Percentiles rank a stretch among this genome's conserved stretches.
Conservation (phyloP, 1,140 invertebrate genomes). For the Antheraea mylitta region DNA sequence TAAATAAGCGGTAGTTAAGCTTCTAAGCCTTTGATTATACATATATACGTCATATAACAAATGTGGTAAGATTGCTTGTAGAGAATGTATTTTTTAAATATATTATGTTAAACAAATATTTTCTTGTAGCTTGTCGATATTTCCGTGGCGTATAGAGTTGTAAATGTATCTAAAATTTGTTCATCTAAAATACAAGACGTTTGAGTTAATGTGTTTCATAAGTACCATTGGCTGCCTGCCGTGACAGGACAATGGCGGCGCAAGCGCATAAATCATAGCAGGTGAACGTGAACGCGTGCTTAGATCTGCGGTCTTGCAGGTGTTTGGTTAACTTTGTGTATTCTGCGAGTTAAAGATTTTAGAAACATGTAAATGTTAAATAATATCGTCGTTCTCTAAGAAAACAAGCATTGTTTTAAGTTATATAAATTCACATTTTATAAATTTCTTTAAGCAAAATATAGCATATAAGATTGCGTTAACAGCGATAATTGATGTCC, state of each 20-base stretch:
- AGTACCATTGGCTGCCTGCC: slow-evolving; percentile 43
- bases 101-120: too few relatives aligned
- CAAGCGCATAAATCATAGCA: slow-evolving; percentile 63
- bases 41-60: too few relatives aligned
- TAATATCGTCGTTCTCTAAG: not conserved
- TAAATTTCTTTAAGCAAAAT: too few relatives aligned
- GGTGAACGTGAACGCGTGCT: slow-evolving; percentile 63
- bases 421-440: too few relatives aligned
- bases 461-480: too few relatives aligned
- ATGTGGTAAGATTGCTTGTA: too few relatives aligned
- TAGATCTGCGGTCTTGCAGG: slow-evolving; percentile 41
- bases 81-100: too few relatives aligned
- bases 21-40: too few relatives aligned
- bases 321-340: slow-evolving; percentile 38
- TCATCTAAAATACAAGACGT: slow-evolving; percentile 38
- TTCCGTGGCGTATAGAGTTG: not conserved
- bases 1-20: too few relatives aligned
- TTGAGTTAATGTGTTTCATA: slow-evolving; percentile 54
- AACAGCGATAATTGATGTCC: too few relatives aligned
- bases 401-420: not conserved
- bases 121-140: too few relatives aligned
- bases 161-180: slow-evolving; percentile 22
- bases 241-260: slow-evolving; percentile 62
- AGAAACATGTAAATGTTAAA: not conserved
- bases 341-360: not conserved